Base-by-base conservation (phyloP, 2,888 invertebrate species). In the Caenorhabditis becei region DNA sequence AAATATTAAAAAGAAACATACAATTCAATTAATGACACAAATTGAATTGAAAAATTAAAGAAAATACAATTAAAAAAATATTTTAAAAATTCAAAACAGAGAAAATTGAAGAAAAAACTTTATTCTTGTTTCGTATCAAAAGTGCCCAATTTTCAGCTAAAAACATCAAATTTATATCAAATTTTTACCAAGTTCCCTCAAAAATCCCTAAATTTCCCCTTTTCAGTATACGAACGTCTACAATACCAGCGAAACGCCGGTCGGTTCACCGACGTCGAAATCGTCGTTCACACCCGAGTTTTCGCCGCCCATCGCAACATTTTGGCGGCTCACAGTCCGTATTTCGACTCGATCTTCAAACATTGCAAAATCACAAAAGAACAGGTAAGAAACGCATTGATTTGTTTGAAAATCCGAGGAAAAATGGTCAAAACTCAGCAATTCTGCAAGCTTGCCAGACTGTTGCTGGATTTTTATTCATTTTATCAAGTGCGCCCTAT, bases 291-390 rank as follows among this genome's bases (percentile, higher is more conserved):
- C 86, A 93, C 93, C 62, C 92, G 92, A 86, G 92, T 93, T 80
- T 93, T 94, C 84, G 92, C 93, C 85, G 94, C 94, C 16, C 94
- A 94, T 91, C 92, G 94, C 54, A 93, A 93, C 91, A 93, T 94
- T 69, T 91, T 94, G 65, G 94, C 94, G 1, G 93, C 94, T 14
- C 93, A 93, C 90, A 94, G 94, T 72, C 94, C 94, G 0, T 94
- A 94, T 90, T 94, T 94, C 88, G 94, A 94, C 88, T 93, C 94
- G 23, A 93, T 94, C 70, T 91, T 94, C 80, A 93, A 93, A 69
- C 87, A 87, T 70, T 86, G 88, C 75, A 93, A 93, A 90, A 91
- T 93, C 11, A 79, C 82, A 7, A 85, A 85, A 41, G 85, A 85
- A 49, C 83, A 83, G 71, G 82, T 83, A 35, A 23, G 56, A n/a